These are phyloP conservation scores for Phataginus tricuspis DNA, from an alignment of 2,797 vertebrate genomes.

Conservation along the genomic window DNA sequence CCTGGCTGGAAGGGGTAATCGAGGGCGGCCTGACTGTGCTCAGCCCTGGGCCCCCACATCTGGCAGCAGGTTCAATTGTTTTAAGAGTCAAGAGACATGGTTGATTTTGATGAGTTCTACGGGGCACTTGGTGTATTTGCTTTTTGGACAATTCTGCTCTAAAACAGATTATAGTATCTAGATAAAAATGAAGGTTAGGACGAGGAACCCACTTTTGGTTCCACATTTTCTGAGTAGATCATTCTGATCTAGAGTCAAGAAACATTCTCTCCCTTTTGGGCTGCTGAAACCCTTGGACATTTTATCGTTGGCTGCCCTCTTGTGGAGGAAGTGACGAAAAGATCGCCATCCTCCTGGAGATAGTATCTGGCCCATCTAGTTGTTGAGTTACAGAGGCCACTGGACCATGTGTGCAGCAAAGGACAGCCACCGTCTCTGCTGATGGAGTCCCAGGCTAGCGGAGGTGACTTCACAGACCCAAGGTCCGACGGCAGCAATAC, in stretches of 20 bases:
- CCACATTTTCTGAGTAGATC: background rate
- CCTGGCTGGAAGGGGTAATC: background rate
- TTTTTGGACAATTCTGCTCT: background rate
- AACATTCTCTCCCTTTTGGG: fast-evolving
- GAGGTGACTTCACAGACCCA: background rate
- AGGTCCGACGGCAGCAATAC: background rate
- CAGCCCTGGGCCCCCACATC: background rate
- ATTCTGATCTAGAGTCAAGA: background rate
- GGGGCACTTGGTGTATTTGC: background rate
- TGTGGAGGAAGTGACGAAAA: background rate
- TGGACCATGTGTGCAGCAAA: background rate
- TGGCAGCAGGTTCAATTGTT: background rate
- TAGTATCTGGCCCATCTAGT: fast-evolving
- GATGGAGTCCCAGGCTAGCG: background rate
- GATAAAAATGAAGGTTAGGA: background rate
- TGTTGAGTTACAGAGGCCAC: background rate
- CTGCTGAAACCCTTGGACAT: fast-evolving
- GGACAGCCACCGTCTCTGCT: background rate
- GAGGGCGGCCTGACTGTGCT: background rate
- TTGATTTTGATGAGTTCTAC: background rate
- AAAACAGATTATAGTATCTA: background rate
- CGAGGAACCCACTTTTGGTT: background rate
- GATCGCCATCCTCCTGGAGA: fast-evolving
- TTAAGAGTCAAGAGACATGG: background rate
- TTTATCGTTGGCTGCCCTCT: conserved; percentile 65